Conservation (phyloP, 1,140 invertebrate species). For the Drosophila auraria region DNA sequence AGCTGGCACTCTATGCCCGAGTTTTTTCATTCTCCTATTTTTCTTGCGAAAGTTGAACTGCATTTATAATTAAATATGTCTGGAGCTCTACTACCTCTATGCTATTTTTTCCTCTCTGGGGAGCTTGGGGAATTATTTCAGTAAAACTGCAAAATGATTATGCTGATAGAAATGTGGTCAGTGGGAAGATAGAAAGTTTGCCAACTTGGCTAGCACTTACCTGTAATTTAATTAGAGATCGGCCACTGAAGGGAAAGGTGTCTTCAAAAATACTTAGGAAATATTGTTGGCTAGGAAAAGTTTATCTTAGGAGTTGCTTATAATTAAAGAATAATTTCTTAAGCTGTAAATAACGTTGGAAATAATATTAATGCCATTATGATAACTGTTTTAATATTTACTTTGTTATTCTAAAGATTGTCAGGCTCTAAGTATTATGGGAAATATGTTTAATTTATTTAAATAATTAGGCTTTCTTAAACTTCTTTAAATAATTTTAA, state of each 20-base stretch:
- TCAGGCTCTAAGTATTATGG: not conserved
- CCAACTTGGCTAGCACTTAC: slow-evolving; percentile 6
- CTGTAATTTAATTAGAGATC: slow-evolving; percentile 25
- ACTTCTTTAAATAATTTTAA: not conserved
- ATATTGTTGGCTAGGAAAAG: slow-evolving; percentile 1
- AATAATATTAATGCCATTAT: not conserved
- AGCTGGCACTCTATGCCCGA: slow-evolving; percentile 28
- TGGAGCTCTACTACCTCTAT: slow-evolving; percentile 47
- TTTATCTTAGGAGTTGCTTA: not conserved
- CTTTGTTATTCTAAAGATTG: too few relatives aligned
- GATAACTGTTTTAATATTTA: not conserved
- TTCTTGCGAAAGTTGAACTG: slow-evolving; percentile 38
- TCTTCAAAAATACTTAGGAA: not conserved
- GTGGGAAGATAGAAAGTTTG: slow-evolving; percentile 36
- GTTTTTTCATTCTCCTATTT: slow-evolving; percentile 25
- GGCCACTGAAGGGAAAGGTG: not conserved
- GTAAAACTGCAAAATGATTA: slow-evolving; percentile 34
- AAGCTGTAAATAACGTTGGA: too few relatives aligned
- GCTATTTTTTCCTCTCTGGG: slow-evolving; percentile 11
- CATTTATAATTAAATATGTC: slow-evolving; percentile 69
- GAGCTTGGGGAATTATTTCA: slow-evolving; percentile 38
- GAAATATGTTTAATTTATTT: too few relatives aligned
- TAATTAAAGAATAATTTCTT: not conserved
- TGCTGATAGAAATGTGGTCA: slow-evolving; percentile 35
- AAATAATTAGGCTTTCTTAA: not conserved